Conservation (phyloP, 2,797 vertebrate genomes). For the Pogonophryne albipinna region DNA sequence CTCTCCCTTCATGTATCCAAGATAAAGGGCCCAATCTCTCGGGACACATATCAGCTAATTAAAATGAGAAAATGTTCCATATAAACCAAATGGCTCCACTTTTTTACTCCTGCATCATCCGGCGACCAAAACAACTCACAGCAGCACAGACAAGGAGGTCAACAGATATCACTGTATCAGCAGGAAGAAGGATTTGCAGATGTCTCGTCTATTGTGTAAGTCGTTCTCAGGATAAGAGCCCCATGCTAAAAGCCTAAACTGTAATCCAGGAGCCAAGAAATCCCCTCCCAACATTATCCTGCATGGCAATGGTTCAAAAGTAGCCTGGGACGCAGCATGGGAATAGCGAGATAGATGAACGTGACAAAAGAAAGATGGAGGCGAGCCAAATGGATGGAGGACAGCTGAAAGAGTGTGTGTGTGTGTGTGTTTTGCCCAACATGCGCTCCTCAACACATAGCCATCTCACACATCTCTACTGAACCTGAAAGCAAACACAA, state of each 20-base stretch:
- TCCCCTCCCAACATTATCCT: constrained; percentile 39
- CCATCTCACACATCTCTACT: background rate
- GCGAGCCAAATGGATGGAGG: constrained; percentile 59
- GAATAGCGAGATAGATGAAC: constrained; percentile 57
- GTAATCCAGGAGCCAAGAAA: constrained; percentile 39
- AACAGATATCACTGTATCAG: constrained; percentile 7
- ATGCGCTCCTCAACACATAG: background rate
- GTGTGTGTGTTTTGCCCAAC: constrained; percentile 18
- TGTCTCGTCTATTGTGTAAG: constrained; percentile 24
- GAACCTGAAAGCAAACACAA: constrained; percentile 22
- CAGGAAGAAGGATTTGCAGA: constrained; percentile 27
- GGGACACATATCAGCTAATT: background rate
- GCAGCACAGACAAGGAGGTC: constrained; percentile 1
- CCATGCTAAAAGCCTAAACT: constrained; percentile 17
- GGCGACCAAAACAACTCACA: constrained; percentile 27
- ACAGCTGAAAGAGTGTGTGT: constrained; percentile 53
- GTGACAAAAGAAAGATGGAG: constrained; percentile 71
- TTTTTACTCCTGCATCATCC: background rate
- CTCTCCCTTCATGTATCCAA: background rate
- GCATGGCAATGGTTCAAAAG: constrained; percentile 60
- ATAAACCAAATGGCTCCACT: background rate
- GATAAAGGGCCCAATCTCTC: constrained; percentile 1
- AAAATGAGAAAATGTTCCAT: constrained; percentile 13
- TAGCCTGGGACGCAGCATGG: constrained; percentile 62
- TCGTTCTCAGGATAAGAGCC: constrained; percentile 33